Conservation (phyloP, 2,797 vertebrate species). For the Betta splendens region DNA sequence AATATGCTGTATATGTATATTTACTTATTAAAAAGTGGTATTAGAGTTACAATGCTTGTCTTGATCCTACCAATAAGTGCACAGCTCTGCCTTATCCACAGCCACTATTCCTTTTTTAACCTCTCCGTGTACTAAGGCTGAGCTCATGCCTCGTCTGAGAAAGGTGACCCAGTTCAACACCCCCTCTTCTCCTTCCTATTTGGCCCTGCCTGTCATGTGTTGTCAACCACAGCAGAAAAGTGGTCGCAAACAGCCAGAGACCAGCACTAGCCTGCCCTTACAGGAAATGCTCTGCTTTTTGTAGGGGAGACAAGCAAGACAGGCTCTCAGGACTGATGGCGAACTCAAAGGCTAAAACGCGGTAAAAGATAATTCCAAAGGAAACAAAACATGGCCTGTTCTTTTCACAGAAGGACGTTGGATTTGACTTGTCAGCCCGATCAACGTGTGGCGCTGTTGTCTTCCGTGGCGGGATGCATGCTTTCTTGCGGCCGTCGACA, state of each 20-base stretch:
- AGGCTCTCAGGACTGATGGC: conserved; percentile 24
- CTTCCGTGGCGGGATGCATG: conserved; percentile 55
- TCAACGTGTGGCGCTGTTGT: conserved; percentile 62
- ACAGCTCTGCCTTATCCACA: background rate
- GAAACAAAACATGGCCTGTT: conserved; percentile 39
- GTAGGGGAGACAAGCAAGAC: conserved; percentile 26
- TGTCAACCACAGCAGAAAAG: conserved; percentile 99
- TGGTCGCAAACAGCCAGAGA: conserved; percentile 97
- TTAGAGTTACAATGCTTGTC: no score
- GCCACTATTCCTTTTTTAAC: conserved; percentile 8
- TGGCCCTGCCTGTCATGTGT: conserved; percentile 97
- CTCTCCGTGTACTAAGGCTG: conserved; percentile 28
- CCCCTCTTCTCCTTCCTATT: conserved; percentile 87
- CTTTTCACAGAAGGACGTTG: conserved; percentile 39
- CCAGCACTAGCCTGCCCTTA: conserved; percentile 84
- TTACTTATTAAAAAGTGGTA: no score
- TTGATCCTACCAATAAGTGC: background rate
- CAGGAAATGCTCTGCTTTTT: conserved; percentile 87
- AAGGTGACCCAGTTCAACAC: conserved; percentile 71
- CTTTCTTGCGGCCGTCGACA: conserved; percentile 54
- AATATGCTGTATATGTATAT: no score
- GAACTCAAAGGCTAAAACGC: conserved; percentile 19
- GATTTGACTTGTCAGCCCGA: conserved; percentile 43
- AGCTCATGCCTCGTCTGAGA: conserved; percentile 76
- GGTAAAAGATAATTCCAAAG: conserved; percentile 42